Base-by-base conservation (phyloP, 2,113 vertebrate genomes). In the Hylia prasina region DNA sequence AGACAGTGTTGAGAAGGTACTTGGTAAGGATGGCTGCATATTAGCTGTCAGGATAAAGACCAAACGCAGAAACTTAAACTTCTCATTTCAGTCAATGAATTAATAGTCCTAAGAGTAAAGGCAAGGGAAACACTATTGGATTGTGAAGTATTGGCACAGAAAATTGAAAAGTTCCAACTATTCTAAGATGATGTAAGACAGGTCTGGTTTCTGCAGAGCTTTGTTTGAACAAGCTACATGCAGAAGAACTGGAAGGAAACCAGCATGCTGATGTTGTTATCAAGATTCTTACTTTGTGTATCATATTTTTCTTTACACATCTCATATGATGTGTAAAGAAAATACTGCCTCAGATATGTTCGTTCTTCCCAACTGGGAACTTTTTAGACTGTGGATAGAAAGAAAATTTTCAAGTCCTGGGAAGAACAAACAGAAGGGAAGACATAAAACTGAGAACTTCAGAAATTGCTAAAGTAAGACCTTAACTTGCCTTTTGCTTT, bases 271-370 rank as follows among this genome's bases (percentile, higher is more conserved):
- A 53, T 80, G 10, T 61, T 27, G 24, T 47, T 63, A 19, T 35
- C 69, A 40, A 65, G 56, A n/a, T 58, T 35, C 21, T 66, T 70
- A 18, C 33, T 70, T 71, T n/a, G 4, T 73, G 2, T 91, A n/a
- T 63, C 0, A 0, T 65, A 10, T 65, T 83, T 87, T 75, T 15
- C n/a, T n/a, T n/a, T n/a, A n/a, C n/a, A n/a, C n/a, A n/a, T 87
- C 53, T 30, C 37, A 11, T 68, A 15, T 60, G 24, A 40, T 60
- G 4, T 3, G 1, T 66, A 47, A 91, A 54, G 56, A 85, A 84
- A 79, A 37, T 56, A 31, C 4, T 50, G 10, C 19, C 10, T 64
- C 20, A 4, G 14, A 18, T 76, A 33, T 28, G 13, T 68, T 84
- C 0, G 1, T 89, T 85, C 37, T 85, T 95, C 58, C 31, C 66